Conservation (phyloP, 2,888 invertebrate species). For the Synanthedon tipuliformis region DNA sequence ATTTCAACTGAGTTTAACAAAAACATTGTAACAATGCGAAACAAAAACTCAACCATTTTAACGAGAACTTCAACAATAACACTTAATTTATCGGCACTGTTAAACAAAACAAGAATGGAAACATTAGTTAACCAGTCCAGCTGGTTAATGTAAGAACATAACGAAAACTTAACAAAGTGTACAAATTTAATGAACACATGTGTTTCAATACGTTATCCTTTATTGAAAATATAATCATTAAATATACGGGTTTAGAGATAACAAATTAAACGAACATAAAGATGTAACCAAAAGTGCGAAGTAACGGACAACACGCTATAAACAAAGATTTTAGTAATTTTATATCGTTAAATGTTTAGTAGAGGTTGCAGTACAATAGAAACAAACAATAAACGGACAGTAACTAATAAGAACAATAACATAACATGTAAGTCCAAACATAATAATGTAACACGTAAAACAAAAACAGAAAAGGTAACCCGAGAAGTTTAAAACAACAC, state of each 20-base stretch:
- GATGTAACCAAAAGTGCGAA: too few species aligned
- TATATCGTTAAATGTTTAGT: not conserved
- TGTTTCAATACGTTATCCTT: not conserved
- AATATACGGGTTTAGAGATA: too few species aligned
- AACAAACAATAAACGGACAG: not conserved
- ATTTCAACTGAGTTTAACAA: slow-evolving; percentile 1
- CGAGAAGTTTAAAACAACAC: slow-evolving; percentile 31
- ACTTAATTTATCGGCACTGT: not conserved
- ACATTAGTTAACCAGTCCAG: slow-evolving; percentile 12
- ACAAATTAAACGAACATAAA: too few species aligned
- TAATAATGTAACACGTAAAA: slow-evolving; percentile 3
- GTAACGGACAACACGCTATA: too few species aligned
- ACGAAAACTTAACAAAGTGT: slow-evolving; percentile 10
- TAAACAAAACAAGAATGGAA: slow-evolving; percentile 12
- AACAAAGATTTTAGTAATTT: too few species aligned
- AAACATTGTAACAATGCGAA: slow-evolving; percentile 5
- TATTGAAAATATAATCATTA: too few species aligned
- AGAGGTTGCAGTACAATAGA: not conserved
- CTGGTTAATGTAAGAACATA: slow-evolving; percentile 7
- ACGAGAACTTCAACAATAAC: slow-evolving; percentile 10
- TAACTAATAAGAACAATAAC: not conserved
- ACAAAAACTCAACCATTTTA: slow-evolving; percentile 17
- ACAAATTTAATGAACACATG: not conserved
- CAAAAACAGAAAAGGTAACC: slow-evolving; percentile 4
- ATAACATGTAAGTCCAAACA: slow-evolving; percentile 9